Evolutionary conservation across 2,888 invertebrate species (phyloP).

Genomic region (Ypsolopha sequella): DNA sequence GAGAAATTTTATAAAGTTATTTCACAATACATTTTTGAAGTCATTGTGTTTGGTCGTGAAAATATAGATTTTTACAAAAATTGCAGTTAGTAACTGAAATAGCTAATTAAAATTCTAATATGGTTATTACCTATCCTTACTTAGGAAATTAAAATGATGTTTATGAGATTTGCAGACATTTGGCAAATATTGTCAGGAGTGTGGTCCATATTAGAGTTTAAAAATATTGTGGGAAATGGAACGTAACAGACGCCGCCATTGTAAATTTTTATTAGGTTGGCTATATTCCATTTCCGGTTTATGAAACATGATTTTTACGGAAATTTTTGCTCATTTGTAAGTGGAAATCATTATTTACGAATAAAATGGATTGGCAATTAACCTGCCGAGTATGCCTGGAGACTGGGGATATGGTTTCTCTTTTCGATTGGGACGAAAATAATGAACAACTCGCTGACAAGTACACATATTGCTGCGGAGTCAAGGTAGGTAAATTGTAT

Average conservation of each 20-base stretch:
- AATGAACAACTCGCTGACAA: slow-evolving; percentile 67
- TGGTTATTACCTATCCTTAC: too few species aligned
- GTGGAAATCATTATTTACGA: slow-evolving; percentile 11
- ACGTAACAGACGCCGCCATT: slow-evolving; percentile 14
- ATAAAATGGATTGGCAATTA: slow-evolving; percentile 67
- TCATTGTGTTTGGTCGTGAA: too few species aligned
- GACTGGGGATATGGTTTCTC: slow-evolving; percentile 64
- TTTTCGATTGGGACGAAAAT: slow-evolving; percentile 69
- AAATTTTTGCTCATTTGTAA: slow-evolving; percentile 17
- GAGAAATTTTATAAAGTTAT: too few species aligned
- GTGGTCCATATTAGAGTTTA: too few species aligned
- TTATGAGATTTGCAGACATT: too few species aligned
- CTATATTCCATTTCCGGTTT: slow-evolving; percentile 34
- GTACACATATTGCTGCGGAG: slow-evolving; percentile 59
- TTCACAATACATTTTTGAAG: too few species aligned
- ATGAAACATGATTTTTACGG: slow-evolving; percentile 29
- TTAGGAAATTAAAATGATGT: too few species aligned
- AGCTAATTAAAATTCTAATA: too few species aligned
- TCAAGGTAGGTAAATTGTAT: slow-evolving; percentile 58
- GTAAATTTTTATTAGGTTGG: slow-evolving; percentile 32
- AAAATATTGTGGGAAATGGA: slow-evolving; percentile 16
- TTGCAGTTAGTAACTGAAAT: too few species aligned
- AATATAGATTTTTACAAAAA: too few species aligned
- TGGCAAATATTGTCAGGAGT: too few species aligned
- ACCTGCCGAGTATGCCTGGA: slow-evolving; percentile 64